Base-by-base conservation (phyloP, 2,113 vertebrate species). In the Microtus montanus region DNA sequence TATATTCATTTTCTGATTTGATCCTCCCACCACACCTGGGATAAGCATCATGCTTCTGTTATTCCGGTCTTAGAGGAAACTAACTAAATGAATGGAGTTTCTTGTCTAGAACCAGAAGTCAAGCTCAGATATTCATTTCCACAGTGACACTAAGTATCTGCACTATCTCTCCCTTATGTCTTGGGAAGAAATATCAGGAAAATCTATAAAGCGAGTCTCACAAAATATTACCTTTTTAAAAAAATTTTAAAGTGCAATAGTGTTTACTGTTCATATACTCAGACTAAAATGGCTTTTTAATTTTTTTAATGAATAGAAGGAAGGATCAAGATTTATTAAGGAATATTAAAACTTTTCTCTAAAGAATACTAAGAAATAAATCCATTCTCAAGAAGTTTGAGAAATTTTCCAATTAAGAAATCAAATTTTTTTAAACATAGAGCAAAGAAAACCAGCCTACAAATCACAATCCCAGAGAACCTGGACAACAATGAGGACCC, bases 321-420 rank as follows among this genome's bases (percentile, higher is more conserved):
- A 84, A 89, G n/a, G 20, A 22, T 78, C 70, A 87, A 96, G 33
- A 12, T 85, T 44, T 78, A 63, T 74, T 92, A 92, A 90, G 88
- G 58, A 47, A 70, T 47, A 91, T 2, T 88, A 28, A 44, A 90
- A 87, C 86, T 93, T 93, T 28, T 54, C 82, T 8, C 70, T 70
- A 14, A 85, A 90, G 12, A 24, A 66, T 83, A 33, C 35, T 63
- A 89, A 88, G 64, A 71, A 88, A 5, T 44, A 90, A 75, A 77
- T 82, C 8, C 20, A 80, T 95, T 84, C 82, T 94, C 2, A 87
- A 44, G 8, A 75, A 80, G 14, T 80, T 94, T 87, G 6, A 79
- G 80, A 70, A 26, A 1, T 66, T 94, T 75, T 5, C 5, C 91
- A 70, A 64, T 91, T 94, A 15, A 90, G 83, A 28, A 66, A 30